These are phyloP conservation scores for Philaenus spumarius DNA, from an alignment of 1,140 invertebrate genomes.

Conservation along the genomic window DNA sequence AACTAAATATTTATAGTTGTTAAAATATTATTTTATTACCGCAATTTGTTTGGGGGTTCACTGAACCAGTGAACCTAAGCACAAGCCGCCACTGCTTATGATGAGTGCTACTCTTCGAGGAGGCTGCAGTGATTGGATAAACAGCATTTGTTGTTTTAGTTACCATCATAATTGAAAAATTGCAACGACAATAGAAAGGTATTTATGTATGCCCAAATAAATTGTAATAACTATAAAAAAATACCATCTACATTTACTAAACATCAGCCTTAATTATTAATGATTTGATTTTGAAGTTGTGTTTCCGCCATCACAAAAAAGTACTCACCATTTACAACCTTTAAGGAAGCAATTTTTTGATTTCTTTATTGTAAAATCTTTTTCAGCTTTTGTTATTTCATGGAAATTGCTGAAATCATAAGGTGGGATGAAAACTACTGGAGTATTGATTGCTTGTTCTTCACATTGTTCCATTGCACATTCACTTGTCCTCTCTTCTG, in stretches of 20 bases:
- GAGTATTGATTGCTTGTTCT: background rate
- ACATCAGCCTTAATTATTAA: background rate
- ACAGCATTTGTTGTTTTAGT: background rate
- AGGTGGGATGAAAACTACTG: background rate
- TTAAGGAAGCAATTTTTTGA: background rate
- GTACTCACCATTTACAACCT: slow-evolving; percentile 7
- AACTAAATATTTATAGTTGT: too few relatives aligned
- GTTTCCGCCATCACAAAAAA: background rate
- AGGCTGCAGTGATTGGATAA: background rate
- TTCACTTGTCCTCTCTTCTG: too few relatives aligned
- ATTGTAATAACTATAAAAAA: background rate
- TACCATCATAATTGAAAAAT: background rate
- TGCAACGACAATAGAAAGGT: too few relatives aligned
- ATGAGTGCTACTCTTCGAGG: too few relatives aligned
- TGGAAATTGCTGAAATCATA: background rate
- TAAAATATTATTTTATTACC: too few relatives aligned
- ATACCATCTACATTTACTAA: background rate
- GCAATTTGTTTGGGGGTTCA: too few relatives aligned
- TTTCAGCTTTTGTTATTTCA: background rate
- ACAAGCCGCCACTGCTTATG: too few relatives aligned
- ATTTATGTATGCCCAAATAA: background rate
- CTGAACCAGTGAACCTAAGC: too few relatives aligned
- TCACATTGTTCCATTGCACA: too few relatives aligned
- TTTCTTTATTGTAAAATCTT: background rate
- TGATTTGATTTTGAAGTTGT: background rate